Evolutionary conservation across 2,113 vertebrate genomes (phyloP).

Genomic region (Microtus montanus): DNA sequence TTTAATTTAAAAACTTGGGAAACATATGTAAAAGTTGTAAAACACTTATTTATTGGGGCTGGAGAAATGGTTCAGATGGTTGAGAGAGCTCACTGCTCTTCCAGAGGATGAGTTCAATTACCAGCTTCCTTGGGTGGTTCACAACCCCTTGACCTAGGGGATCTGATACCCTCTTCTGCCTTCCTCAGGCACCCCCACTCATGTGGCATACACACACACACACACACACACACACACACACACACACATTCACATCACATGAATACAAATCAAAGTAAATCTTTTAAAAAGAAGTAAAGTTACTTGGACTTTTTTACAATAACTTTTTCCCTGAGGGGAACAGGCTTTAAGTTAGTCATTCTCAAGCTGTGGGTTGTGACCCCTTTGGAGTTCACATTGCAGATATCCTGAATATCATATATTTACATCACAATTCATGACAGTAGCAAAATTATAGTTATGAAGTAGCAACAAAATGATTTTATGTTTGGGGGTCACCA

Average conservation of each 20-base stretch:
- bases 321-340: background rate
- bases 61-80: background rate
- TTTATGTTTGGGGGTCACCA: background rate
- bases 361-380: background rate
- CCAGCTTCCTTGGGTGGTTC: background rate
- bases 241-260: background rate
- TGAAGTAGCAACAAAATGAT: background rate
- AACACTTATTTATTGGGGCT: background rate
- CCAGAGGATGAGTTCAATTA: background rate
- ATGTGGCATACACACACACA: background rate
- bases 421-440: background rate
- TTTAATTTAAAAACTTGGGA: constrained; percentile 13
- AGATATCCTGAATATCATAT: background rate
- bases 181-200: background rate
- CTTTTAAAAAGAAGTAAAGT: background rate
- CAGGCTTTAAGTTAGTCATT: background rate
- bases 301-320: background rate
- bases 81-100: background rate
- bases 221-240: no score
- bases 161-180: background rate
- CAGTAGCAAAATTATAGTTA: background rate
- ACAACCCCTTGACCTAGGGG: no score
- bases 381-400: background rate
- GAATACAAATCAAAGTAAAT: background rate
- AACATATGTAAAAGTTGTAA: background rate